A percentile compares a stretch with the other conserved stretches of the same genome.
These are phyloP conservation scores for Takifugu ocellatus DNA, from an alignment of 2,797 vertebrate species.

Conservation along the genomic window DNA sequence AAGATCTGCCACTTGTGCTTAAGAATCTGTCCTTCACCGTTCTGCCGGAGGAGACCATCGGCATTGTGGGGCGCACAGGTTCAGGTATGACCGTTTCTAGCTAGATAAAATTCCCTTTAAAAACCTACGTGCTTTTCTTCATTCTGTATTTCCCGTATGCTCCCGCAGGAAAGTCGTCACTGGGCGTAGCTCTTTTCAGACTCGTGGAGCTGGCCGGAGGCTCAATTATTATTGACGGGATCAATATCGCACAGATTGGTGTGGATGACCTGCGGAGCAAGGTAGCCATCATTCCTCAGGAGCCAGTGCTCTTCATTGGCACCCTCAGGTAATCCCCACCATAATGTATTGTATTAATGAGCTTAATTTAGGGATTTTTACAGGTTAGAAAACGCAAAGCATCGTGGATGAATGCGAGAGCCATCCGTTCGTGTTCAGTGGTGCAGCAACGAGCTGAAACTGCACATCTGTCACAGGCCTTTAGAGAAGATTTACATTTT, in stretches of 20 bases:
- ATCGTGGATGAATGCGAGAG: conserved; percentile 13
- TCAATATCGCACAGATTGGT: conserved; percentile 77
- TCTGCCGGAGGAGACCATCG: conserved; percentile 77
- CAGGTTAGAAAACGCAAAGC: not conserved
- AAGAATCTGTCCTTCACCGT: conserved; percentile 77
- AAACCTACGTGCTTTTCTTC: conserved; percentile 6
- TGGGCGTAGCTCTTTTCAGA: conserved; percentile 81
- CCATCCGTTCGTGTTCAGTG: not conserved
- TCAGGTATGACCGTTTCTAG: conserved; percentile 68
- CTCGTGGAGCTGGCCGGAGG: conserved; percentile 78
- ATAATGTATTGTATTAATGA: conserved; percentile 17
- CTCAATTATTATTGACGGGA: conserved; percentile 79
- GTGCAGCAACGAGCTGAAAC: conserved; percentile 11
- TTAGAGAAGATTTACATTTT: not conserved
- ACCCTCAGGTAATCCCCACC: conserved; percentile 76
- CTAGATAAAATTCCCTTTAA: conserved; percentile 1
- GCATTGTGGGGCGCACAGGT: conserved; percentile 84
- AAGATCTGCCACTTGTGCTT: conserved; percentile 77
- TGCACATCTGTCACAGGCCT: conserved; percentile 8
- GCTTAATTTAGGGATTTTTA: conserved; percentile 4
- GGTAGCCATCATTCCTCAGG: conserved; percentile 85
- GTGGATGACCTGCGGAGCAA: conserved; percentile 81
- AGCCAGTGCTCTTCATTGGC: conserved; percentile 84
- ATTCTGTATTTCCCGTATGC: conserved; percentile 3
- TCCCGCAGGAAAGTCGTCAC: conserved; percentile 81